These are phyloP conservation scores for Daboia siamensis DNA, from an alignment of 2,113 vertebrate genomes.

Conservation along the genomic window DNA sequence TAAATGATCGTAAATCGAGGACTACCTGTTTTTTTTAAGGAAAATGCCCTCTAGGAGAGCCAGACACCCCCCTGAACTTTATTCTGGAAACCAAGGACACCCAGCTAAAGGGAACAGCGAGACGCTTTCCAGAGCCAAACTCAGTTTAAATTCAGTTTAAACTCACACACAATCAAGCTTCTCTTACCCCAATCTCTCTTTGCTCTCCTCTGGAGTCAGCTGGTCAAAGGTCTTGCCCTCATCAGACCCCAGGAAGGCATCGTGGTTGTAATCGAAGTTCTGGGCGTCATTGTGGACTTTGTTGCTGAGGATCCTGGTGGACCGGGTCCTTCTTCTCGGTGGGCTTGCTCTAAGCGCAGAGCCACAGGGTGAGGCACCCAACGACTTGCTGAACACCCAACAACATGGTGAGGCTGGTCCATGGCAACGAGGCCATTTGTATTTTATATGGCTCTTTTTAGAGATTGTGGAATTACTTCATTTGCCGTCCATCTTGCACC, in stretches of 20 bases:
- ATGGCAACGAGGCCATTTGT: neutral
- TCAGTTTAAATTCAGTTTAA: no score
- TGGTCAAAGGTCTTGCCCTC: slow-evolving; percentile 87
- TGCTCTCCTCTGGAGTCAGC: slow-evolving; percentile 89
- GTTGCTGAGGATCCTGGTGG: slow-evolving; percentile 76
- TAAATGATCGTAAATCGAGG: neutral
- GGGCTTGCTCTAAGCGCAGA: slow-evolving; percentile 77
- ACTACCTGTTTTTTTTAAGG: neutral
- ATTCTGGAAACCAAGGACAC: neutral
- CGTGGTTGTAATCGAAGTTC: slow-evolving; percentile 94
- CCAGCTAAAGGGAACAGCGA: neutral
- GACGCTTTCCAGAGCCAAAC: neutral
- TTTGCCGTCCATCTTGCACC: neutral
- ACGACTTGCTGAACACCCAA: slow-evolving; percentile 76
- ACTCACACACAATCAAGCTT: no score
- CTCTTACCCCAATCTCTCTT: slow-evolving; percentile 88
- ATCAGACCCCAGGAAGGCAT: slow-evolving; percentile 86
- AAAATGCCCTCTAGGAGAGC: neutral
- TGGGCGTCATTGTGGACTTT: slow-evolving; percentile 84
- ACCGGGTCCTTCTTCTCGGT: slow-evolving; percentile 87
- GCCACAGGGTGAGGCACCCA: slow-evolving; percentile 75
- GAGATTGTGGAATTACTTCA: neutral
- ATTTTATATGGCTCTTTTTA: neutral
- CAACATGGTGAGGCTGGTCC: neutral
- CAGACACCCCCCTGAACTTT: neutral